These are phyloP conservation scores for Magallana ariakensis DNA, from an alignment of 1,140 invertebrate genomes.

Conservation along the genomic window DNA sequence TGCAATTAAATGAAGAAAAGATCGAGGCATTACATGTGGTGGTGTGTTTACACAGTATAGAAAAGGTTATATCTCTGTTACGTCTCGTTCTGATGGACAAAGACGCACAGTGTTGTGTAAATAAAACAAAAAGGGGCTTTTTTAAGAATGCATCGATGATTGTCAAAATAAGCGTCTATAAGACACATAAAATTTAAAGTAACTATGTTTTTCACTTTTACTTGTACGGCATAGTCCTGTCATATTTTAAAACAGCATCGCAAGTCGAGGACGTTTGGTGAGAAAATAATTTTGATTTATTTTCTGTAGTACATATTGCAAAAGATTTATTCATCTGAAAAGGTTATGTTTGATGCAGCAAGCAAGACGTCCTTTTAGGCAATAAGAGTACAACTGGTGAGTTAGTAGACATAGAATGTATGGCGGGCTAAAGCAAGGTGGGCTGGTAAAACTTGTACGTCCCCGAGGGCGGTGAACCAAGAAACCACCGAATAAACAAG, in stretches of 20 bases:
- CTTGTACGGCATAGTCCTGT: no score
- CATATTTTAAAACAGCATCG: no score
- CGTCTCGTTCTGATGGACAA: neutral
- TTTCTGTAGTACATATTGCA: no score
- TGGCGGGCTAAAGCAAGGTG: neutral
- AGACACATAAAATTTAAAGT: no score
- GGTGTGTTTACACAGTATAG: neutral
- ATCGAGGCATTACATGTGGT: neutral
- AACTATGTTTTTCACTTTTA: no score
- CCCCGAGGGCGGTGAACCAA: neutral
- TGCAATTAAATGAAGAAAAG: neutral
- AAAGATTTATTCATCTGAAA: no score
- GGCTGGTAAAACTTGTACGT: neutral
- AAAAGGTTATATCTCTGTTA: neutral
- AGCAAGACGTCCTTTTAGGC: no score
- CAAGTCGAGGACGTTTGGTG: no score
- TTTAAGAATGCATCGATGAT: neutral
- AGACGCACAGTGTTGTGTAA: neutral
- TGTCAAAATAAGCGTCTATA: neutral
- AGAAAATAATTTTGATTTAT: no score
- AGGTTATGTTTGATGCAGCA: no score
- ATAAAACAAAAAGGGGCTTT: neutral
- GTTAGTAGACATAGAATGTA: no score
- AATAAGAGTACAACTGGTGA: no score
- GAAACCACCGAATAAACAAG: neutral